Evolutionary conservation across 2,797 vertebrate genomes (phyloP).

Genomic region (Malacoraja senta): DNA sequence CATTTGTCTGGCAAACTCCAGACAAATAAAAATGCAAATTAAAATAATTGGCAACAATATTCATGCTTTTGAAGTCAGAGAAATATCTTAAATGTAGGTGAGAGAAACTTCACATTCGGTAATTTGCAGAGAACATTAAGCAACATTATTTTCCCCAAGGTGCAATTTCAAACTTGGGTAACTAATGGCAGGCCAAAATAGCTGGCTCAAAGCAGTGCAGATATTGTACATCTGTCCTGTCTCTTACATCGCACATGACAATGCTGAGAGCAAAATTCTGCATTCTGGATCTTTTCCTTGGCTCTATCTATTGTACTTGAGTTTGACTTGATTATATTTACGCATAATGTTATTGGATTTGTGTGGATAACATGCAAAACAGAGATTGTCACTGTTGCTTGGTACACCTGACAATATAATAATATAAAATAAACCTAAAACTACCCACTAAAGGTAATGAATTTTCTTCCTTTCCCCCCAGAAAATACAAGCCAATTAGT

Average conservation of each 20-base stretch:
- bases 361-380: too few relatives aligned
- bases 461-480: neutral
- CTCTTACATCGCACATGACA: too few relatives aligned
- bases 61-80: neutral
- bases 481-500: neutral
- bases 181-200: neutral
- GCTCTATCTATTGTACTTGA: too few relatives aligned
- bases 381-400: too few relatives aligned
- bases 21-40: neutral
- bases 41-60: neutral
- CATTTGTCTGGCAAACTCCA: neutral
- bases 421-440: too few relatives aligned
- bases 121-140: neutral
- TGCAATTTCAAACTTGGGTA: neutral
- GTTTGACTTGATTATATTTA: too few relatives aligned
- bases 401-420: too few relatives aligned
- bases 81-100: neutral
- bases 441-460: neutral
- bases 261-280: too few relatives aligned
- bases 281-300: too few relatives aligned
- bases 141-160: neutral
- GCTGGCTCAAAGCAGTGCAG: neutral
- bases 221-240: neutral
- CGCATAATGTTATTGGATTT: too few relatives aligned
- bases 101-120: neutral